phyloP scores from a whole-genome alignment of 1,140 invertebrate genomes.

The Charaxes varanes region DNA sequence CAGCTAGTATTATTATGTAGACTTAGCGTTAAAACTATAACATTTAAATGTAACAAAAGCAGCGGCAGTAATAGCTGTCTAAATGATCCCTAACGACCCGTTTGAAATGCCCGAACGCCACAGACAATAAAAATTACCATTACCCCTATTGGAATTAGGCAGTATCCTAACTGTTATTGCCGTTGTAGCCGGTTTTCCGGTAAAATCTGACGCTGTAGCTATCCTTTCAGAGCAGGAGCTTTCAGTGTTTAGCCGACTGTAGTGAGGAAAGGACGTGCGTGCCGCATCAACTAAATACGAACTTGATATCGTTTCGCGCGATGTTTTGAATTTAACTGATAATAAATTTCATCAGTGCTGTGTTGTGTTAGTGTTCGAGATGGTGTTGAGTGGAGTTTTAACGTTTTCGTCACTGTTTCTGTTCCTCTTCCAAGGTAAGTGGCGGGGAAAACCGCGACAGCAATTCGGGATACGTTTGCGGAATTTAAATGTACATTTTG shows the following conservation, averaged over 20 bases:
- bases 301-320: conserved; percentile 3
- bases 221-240: conserved; percentile 16
- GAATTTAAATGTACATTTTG: too few relatives aligned
- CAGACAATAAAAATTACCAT: conserved; percentile 20
- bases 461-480: conserved; percentile 3
- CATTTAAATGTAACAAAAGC: conserved; percentile 1
- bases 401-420: conserved; percentile 17
- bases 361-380: conserved; percentile 12
- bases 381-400: conserved; percentile 12
- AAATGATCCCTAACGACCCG: conserved; percentile 9
- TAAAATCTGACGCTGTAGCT: conserved; percentile 14
- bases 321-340: not conserved
- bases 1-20: too few relatives aligned
- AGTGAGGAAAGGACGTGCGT: conserved; percentile 14
- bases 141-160: conserved; percentile 16
- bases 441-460: conserved; percentile 1
- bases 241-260: conserved; percentile 17
- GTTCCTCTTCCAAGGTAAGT: conserved; percentile 28
- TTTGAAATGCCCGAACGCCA: conserved; percentile 14
- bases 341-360: not conserved
- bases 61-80: not conserved
- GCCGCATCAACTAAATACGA: conserved; percentile 5
- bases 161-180: conserved; percentile 17
- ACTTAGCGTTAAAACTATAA: too few relatives aligned
- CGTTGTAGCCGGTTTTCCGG: conserved; percentile 8